Evolutionary conservation across 2,888 invertebrate genomes (phyloP).

Genomic region (Synergus umbraculus): DNA sequence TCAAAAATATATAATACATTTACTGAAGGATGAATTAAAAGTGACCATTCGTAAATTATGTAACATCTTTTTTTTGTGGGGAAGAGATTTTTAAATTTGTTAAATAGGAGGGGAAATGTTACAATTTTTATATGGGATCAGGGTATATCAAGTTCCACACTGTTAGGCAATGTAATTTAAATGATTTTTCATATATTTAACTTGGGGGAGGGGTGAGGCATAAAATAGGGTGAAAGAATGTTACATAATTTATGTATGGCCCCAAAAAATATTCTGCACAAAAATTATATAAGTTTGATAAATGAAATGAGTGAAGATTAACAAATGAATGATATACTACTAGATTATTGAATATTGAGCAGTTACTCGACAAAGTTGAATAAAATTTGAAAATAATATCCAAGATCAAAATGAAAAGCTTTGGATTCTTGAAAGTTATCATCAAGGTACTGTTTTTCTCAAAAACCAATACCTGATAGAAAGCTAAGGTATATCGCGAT

Average conservation of each 20-base stretch:
- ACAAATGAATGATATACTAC: conserved; percentile 34
- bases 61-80: too few relatives aligned
- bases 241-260: too few relatives aligned
- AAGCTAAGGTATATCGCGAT: not conserved
- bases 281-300: not conserved
- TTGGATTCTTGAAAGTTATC: not conserved
- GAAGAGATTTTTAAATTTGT: too few relatives aligned
- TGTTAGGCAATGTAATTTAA: too few relatives aligned
- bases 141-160: too few relatives aligned
- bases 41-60: too few relatives aligned
- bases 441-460: not conserved
- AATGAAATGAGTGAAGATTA: conserved; percentile 21
- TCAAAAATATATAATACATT: not conserved
- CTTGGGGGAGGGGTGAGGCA: too few relatives aligned
- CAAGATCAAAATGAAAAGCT: not conserved
- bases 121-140: too few relatives aligned
- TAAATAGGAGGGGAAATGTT: too few relatives aligned
- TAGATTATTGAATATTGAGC: conserved; percentile 2
- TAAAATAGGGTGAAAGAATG: too few relatives aligned
- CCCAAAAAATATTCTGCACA: not conserved
- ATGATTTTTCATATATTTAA: too few relatives aligned
- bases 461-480: conserved; percentile 7
- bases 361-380: not conserved
- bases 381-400: not conserved
- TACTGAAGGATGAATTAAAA: too few relatives aligned